Evolutionary conservation across 2,113 vertebrate genomes (phyloP).

Genomic region (Chaenocephalus aceratus): DNA sequence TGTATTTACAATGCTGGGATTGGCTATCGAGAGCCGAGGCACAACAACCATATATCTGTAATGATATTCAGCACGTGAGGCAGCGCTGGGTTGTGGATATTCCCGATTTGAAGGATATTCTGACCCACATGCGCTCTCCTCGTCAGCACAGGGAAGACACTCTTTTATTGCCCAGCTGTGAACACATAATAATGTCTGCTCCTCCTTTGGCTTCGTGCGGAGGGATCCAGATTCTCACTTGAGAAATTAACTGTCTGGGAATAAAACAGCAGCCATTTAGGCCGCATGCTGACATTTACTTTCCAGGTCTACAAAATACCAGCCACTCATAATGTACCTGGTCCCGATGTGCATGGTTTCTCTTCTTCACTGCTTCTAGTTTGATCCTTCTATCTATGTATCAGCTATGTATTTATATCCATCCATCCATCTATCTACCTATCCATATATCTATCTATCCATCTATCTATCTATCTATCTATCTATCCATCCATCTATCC

Average conservation of each 20-base stretch:
- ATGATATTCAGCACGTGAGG: slow-evolving; percentile 51
- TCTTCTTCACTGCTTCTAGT: background rate
- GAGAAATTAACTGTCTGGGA: slow-evolving; percentile 54
- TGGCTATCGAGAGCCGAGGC: slow-evolving; percentile 60
- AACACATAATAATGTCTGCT: slow-evolving; percentile 30
- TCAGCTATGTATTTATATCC: too few relatives aligned
- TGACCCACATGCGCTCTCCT: slow-evolving; percentile 29
- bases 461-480: too few relatives aligned
- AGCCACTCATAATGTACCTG: slow-evolving; percentile 37
- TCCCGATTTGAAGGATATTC: slow-evolving; percentile 50
- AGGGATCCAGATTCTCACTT: slow-evolving; percentile 27
- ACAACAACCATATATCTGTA: slow-evolving; percentile 58
- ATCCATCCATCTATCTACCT: too few relatives aligned
- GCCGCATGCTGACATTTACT: slow-evolving; percentile 62
- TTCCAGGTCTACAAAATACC: slow-evolving; percentile 50
- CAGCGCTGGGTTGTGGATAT: slow-evolving; percentile 35
- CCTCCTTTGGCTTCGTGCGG: slow-evolving; percentile 39
- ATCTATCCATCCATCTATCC: too few relatives aligned
- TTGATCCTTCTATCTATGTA: background rate
- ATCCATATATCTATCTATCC: too few relatives aligned
- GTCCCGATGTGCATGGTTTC: slow-evolving; percentile 1
- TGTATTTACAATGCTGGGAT: slow-evolving; percentile 53
- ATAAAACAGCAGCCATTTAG: slow-evolving; percentile 50
- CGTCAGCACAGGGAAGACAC: slow-evolving; percentile 35
- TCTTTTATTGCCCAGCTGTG: slow-evolving; percentile 23